Percentiles rank a stretch among this genome's conserved stretches.
phyloP scores from a whole-genome alignment of 2,888 invertebrate species.

The Linnaemya vulpina region DNA sequence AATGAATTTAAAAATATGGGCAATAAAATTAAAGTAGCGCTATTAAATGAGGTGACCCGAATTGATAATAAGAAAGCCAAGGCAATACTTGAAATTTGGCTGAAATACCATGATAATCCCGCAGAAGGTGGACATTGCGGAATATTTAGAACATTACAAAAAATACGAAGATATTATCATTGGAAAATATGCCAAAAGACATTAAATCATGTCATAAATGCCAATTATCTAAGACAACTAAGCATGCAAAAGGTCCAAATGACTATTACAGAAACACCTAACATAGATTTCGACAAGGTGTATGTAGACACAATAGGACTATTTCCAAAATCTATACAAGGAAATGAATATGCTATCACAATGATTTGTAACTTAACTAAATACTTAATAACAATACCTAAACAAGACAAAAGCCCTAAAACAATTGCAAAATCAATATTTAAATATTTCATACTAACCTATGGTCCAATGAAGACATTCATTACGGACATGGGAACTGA shows the following conservation, averaged over 20 bases:
- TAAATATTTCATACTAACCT: too few relatives aligned
- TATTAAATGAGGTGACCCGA: neutral
- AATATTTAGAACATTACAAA: neutral
- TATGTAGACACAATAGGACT: too few relatives aligned
- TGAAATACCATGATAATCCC: constrained; percentile 3
- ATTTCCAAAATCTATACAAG: too few relatives aligned
- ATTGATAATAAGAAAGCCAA: neutral
- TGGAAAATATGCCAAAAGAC: neutral
- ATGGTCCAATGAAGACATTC: too few relatives aligned
- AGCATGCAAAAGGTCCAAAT: neutral
- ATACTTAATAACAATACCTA: neutral
- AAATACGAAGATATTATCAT: neutral
- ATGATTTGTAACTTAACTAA: too few relatives aligned
- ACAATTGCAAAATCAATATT: neutral
- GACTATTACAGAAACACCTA: too few relatives aligned
- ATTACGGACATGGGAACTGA: too few relatives aligned
- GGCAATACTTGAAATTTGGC: neutral
- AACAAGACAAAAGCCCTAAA: neutral
- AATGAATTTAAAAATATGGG: too few relatives aligned
- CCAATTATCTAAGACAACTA: too few relatives aligned
- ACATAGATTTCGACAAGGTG: neutral
- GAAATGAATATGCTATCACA: too few relatives aligned
- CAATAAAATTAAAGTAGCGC: neutral
- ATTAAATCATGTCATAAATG: neutral
- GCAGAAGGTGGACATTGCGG: too few relatives aligned